A percentile compares a stretch with the other conserved stretches of the same genome.
Conservation (phyloP, 2,888 invertebrate species). For the Drosophila helvetica region DNA sequence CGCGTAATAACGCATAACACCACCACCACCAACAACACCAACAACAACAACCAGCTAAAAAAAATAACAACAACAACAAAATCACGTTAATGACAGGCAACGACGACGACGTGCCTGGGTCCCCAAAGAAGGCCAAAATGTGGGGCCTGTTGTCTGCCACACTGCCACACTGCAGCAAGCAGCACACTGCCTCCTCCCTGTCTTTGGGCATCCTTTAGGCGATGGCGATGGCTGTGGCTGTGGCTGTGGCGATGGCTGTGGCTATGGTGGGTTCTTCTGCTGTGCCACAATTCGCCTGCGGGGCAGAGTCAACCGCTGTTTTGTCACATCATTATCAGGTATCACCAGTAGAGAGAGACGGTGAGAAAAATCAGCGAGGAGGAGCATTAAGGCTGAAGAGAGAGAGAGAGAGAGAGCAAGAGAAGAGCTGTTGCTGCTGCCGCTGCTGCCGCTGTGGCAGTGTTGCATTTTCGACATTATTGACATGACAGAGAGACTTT, state of each 20-base stretch:
- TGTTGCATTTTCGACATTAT: constrained; percentile 73
- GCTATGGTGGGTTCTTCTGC: constrained; percentile 1
- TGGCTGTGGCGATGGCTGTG: constrained; percentile 11
- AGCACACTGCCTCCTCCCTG: constrained; percentile 13
- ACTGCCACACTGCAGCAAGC: neutral
- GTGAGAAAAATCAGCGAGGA: neutral
- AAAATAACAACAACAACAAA: constrained; percentile 39
- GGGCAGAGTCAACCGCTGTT: constrained; percentile 71
- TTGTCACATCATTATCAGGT: constrained; percentile 79
- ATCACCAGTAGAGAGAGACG: constrained; percentile 22
- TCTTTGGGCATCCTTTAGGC: constrained; percentile 13
- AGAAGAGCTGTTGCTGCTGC: neutral
- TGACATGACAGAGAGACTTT: constrained; percentile 71
- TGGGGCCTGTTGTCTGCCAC: neutral
- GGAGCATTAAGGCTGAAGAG: neutral
- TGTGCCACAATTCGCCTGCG: constrained; percentile 40
- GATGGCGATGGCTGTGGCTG: constrained; percentile 6
- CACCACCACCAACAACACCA: constrained; percentile 50
- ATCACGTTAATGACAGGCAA: constrained; percentile 76
- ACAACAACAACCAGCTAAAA: constrained; percentile 7
- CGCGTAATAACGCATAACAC: constrained; percentile 75
- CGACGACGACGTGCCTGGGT: constrained; percentile 45
- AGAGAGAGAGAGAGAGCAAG: neutral
- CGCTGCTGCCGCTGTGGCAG: constrained; percentile 13
- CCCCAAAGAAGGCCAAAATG: constrained; percentile 9